Evolutionary conservation across 2,113 vertebrate genomes (phyloP).

Genomic region (Gobius niger): DNA sequence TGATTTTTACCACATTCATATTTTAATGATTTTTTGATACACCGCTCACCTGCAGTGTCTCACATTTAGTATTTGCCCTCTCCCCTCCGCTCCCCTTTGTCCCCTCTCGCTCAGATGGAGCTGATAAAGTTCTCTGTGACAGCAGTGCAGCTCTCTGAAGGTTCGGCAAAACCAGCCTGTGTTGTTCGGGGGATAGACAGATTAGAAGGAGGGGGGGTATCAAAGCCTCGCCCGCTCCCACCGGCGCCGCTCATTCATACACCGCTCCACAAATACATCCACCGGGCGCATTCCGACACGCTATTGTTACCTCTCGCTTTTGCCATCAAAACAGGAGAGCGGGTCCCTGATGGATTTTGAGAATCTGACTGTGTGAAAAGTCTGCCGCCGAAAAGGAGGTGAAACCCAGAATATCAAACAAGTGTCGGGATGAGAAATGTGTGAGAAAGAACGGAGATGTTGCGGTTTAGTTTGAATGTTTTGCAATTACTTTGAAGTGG

Average conservation of each 20-base stretch:
- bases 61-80: neutral
- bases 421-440: neutral
- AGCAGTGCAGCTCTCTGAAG: constrained; percentile 5
- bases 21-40: no score
- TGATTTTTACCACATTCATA: no score
- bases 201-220: constrained; percentile 13
- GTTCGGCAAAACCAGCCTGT: neutral
- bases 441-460: neutral
- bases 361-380: neutral
- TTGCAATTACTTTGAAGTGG: neutral
- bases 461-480: neutral
- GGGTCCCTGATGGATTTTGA: constrained; percentile 3
- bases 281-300: constrained; percentile 6
- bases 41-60: no score
- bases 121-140: neutral
- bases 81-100: neutral
- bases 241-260: constrained; percentile 24
- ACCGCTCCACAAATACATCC: constrained; percentile 12
- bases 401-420: constrained; percentile 8
- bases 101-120: neutral
- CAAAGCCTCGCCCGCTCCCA: constrained; percentile 11
- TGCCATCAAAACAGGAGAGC: constrained; percentile 4
- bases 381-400: neutral
- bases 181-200: constrained; percentile 6
- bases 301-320: constrained; percentile 3